These are phyloP conservation scores for Stenolophus ochropezus DNA, from an alignment of 2,888 invertebrate genomes.

Conservation along the genomic window DNA sequence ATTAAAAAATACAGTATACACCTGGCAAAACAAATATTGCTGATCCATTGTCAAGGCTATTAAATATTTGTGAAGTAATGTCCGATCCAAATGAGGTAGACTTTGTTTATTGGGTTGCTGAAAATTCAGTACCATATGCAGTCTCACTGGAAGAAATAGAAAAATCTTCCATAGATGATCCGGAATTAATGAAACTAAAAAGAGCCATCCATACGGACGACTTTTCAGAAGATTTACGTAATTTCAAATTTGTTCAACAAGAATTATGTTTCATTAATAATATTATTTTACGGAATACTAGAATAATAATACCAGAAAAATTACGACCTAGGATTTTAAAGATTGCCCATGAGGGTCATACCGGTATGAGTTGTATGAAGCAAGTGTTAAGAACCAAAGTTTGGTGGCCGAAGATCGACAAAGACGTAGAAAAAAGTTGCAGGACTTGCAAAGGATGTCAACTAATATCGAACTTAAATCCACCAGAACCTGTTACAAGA, in stretches of 20 bases:
- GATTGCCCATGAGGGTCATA: slow-evolving; percentile 67
- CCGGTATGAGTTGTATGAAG: slow-evolving; percentile 66
- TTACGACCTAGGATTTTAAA: slow-evolving; percentile 62
- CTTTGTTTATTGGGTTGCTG: slow-evolving; percentile 66
- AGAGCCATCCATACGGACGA: background rate
- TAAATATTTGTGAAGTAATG: slow-evolving; percentile 68
- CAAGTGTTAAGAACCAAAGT: slow-evolving; percentile 66
- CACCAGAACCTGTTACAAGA: slow-evolving; percentile 51
- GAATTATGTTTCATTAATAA: slow-evolving; percentile 57
- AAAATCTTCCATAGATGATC: background rate
- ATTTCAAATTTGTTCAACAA: background rate
- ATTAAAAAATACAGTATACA: no score
- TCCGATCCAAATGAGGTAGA: slow-evolving; percentile 68
- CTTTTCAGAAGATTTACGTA: background rate
- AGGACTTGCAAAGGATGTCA: slow-evolving; percentile 43
- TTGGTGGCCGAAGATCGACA: slow-evolving; percentile 68
- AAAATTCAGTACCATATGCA: slow-evolving; percentile 64
- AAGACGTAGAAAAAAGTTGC: slow-evolving; percentile 63
- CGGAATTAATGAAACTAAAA: slow-evolving; percentile 40
- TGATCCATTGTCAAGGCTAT: no score
- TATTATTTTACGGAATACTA: slow-evolving; percentile 62
- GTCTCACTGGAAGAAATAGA: background rate
- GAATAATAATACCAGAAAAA: slow-evolving; percentile 62
- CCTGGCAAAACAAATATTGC: no score
- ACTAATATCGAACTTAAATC: slow-evolving; percentile 9